Evolutionary conservation across 2,797 vertebrate species (phyloP), one percentile per base, ranked within the genome.

Genomic region (Monodelphis domestica): DNA sequence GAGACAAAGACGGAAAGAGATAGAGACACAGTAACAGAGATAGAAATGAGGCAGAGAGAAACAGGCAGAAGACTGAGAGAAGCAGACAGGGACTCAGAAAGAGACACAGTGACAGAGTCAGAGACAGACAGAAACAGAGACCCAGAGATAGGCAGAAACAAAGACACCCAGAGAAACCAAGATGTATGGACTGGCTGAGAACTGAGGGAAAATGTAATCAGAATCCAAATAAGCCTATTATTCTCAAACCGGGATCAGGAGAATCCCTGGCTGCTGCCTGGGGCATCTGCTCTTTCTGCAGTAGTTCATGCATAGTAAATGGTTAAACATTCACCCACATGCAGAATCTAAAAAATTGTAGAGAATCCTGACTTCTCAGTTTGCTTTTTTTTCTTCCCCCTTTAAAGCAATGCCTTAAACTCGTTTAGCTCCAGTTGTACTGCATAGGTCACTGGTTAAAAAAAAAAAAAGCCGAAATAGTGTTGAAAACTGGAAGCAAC

Each of bases 391-490:
- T 95, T 93, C 15, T 56, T 96, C 96, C 90, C 92, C 89, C 95
- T 94, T 95, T 93, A 93, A 50, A 96, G 54, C 50, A 88, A 96
- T 92, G 94, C 28, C 52, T 95, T 53, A 94, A 50, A 92, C 50
- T 53, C 53, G 93, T 87, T 59, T 94, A 94, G 89, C 93, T 53
- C 92, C 26, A 28, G 4, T 57, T 84, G 90, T 95, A 93, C 93
- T 94, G 88, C 54, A 91, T 89, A 91, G 84, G 57, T 96, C 95
- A 97, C 94, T 96, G 94, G 52, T 89, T 57, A 78, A 78, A 59
- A 54, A 54, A 54, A 93, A 97, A 95, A 95, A 89, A 92, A 95
- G 55, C 90, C 96, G 89, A 94, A 97, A 57, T 12, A 53, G 91
- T 95, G 4, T 87, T 91, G 90, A 90, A 95, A 96, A 92, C 54